Percentiles rank a stretch among this genome's conserved stretches.
Evolutionary conservation across 2,797 vertebrate species (phyloP).

Genomic region (Cheirogaleus major): DNA sequence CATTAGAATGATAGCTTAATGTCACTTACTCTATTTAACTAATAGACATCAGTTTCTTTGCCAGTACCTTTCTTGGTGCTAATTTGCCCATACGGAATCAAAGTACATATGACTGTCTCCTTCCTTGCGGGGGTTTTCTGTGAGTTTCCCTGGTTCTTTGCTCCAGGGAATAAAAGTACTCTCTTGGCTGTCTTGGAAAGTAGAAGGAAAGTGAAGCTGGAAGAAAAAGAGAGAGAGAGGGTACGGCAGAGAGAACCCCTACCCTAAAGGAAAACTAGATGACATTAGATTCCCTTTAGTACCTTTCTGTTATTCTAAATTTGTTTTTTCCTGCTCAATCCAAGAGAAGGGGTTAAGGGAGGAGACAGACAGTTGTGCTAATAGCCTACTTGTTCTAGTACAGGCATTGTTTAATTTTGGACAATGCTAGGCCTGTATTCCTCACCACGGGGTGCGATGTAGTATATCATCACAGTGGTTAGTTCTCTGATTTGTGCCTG

Average conservation of each 20-base stretch:
- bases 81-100: neutral
- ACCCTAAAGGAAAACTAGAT: neutral
- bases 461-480: neutral
- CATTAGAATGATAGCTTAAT: neutral
- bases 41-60: neutral
- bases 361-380: neutral
- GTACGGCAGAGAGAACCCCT: neutral
- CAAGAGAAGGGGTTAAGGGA: neutral
- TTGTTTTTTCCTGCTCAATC: accelerated
- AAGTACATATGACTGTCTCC: neutral
- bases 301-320: neutral
- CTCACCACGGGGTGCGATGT: neutral
- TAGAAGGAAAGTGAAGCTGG: neutral
- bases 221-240: neutral
- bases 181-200: neutral
- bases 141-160: neutral
- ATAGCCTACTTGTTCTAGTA: neutral
- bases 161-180: neutral
- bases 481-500: neutral
- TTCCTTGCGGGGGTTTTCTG: neutral
- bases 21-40: neutral
- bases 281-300: neutral
- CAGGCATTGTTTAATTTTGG: neutral
- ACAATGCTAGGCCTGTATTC: neutral
- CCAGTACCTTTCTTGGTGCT: neutral